Evolutionary conservation across 64 coral and sea anemone species (phyloP), one percentile per base, ranked within the genome.

Genomic region (Actinia equina): DNA sequence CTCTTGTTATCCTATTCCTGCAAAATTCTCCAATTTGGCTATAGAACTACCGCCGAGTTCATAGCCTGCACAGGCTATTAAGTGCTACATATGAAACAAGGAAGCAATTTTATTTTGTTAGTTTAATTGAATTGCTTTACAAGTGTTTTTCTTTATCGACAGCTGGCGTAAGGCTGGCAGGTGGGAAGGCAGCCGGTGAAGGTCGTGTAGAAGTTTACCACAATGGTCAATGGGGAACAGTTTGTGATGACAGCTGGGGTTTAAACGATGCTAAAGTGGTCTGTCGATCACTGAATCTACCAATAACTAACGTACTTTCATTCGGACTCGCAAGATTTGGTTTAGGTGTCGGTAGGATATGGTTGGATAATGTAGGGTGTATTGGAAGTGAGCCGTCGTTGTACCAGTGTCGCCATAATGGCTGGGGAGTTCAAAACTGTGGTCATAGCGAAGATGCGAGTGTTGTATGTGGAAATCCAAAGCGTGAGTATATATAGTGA

Each of bases 251-350:
- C 20, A 0, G 1, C 19, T 84, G 82, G 82, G 52, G 17, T 59
- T 6, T 84, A 52, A 84, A 84, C 49, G 52, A 84, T 30, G 82
- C 82, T 56, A 53, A 59, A n/a, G 82, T 84, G 17, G 82, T 59
- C 6, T 84, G 82, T n/a, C 43, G 52, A 16, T 45, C 49, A n/a
- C n/a, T 84, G 23, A 51, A 55, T 46, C 56, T 84, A 17, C 82
- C 82, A 65, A 65, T 7, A n/a, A 23, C 62, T n/a, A 5, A 11
- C 7, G n/a, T 9, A 4, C 55, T 6, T 57, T 5, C 20, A 4
- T 65, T 65, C 2, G 3, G 6, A 25, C 6, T 8, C n/a, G 62
- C 62, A 65, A 65, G 62, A 65, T 65, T 65, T 65, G 62, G 62
- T 23, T 1, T 5, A n/a, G 62, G 62, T 65, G 62, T 23, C 62